Percentiles rank a stretch among this genome's conserved stretches.
Evolutionary conservation across 2,888 invertebrate species (phyloP).

Genomic region (Patella ulyssiponensis): DNA sequence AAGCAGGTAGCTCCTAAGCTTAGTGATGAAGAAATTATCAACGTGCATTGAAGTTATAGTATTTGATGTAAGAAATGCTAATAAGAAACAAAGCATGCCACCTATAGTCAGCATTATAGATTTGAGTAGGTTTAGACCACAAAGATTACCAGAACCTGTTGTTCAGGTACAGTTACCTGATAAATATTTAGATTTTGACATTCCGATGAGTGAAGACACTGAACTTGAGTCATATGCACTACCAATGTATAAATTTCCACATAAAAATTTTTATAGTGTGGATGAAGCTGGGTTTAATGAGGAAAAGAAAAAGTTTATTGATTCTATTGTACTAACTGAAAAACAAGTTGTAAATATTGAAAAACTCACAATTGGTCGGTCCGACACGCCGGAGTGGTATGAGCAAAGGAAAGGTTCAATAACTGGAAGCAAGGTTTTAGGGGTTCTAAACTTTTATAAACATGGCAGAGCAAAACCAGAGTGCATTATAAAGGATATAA

Average conservation of each 20-base stretch:
- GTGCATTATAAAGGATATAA: constrained; percentile 15
- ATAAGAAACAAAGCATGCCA: constrained; percentile 18
- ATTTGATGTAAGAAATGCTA: too few species aligned
- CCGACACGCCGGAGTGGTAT: constrained; percentile 25
- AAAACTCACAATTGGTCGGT: constrained; percentile 17
- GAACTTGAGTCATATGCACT: constrained; percentile 7
- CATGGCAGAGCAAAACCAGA: neutral
- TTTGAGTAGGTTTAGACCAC: constrained; percentile 16
- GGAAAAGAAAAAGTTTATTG: constrained; percentile 16
- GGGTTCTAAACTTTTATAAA: neutral
- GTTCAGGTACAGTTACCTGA: neutral
- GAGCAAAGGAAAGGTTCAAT: constrained; percentile 16
- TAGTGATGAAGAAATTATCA: too few species aligned
- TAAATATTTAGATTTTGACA: constrained; percentile 8
- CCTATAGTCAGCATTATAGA: constrained; percentile 29
- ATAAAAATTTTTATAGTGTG: neutral
- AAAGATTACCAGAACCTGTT: neutral
- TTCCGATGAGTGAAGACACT: constrained; percentile 1
- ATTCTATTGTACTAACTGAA: too few species aligned
- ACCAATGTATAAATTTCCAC: constrained; percentile 15
- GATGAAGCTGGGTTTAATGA: neutral
- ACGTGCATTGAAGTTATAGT: too few species aligned
- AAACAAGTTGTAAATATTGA: constrained; percentile 20
- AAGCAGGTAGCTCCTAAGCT: too few species aligned
- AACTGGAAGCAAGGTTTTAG: constrained; percentile 17